These are phyloP conservation scores for Hycleus phaleratus DNA, from an alignment of 1,140 invertebrate genomes.

Conservation along the genomic window DNA sequence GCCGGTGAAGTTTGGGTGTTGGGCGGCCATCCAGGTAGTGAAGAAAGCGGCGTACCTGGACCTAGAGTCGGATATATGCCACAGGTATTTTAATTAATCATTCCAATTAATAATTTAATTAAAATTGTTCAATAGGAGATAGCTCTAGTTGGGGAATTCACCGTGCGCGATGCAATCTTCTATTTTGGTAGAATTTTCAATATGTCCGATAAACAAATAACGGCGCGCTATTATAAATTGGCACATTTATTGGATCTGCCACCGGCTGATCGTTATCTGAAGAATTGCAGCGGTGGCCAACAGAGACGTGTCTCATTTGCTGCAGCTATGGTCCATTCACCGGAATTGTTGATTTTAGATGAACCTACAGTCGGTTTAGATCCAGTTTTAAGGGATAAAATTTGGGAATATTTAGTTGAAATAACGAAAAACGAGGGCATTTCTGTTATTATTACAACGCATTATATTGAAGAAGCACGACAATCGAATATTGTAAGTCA, in stretches of 20 bases:
- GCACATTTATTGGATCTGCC: conserved; percentile 67
- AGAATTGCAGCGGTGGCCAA: conserved; percentile 77
- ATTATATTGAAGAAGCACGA: conserved; percentile 89
- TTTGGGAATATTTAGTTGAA: conserved; percentile 80
- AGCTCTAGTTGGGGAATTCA: conserved; percentile 79
- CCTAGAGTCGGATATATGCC: conserved; percentile 60
- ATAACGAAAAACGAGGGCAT: conserved; percentile 60
- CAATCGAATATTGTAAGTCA: conserved; percentile 67
- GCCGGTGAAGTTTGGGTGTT: conserved; percentile 75
- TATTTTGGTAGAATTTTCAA: conserved; percentile 86
- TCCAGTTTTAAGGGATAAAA: conserved; percentile 80
- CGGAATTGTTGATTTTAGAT: conserved; percentile 82
- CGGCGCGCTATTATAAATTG: conserved; percentile 62
- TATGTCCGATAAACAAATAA: conserved; percentile 52
- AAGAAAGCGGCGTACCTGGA: conserved; percentile 64
- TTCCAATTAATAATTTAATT: not conserved
- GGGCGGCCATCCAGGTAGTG: conserved; percentile 72
- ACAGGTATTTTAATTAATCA: conserved; percentile 34
- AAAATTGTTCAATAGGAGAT: conserved; percentile 57
- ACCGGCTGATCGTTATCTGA: conserved; percentile 48
- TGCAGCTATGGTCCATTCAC: conserved; percentile 77
- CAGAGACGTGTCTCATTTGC: conserved; percentile 81
- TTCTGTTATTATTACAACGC: conserved; percentile 84
- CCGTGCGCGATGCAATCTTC: conserved; percentile 72
- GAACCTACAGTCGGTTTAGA: conserved; percentile 91